A percentile compares a stretch with the other conserved stretches of the same genome.
These are phyloP conservation scores for Tinamus major DNA, from an alignment of 2,797 vertebrate genomes.

Conservation along the genomic window DNA sequence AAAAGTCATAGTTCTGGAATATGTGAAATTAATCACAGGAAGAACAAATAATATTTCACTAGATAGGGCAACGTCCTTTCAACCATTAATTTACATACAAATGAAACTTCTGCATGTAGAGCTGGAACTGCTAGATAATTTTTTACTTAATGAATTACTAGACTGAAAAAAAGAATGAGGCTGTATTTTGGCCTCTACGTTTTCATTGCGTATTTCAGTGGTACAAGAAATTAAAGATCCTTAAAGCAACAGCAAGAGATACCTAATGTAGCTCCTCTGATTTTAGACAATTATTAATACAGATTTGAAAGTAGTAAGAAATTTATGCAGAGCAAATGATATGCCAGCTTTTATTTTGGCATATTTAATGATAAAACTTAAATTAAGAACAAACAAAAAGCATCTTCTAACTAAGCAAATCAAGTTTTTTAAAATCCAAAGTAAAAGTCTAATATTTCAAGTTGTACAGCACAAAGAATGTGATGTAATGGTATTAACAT, in stretches of 20 bases:
- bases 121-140: background rate
- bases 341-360: background rate
- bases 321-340: background rate
- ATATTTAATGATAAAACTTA: background rate
- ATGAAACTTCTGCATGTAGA: background rate
- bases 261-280: background rate
- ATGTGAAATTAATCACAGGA: background rate
- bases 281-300: background rate
- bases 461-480: background rate
- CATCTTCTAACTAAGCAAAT: background rate
- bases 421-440: background rate
- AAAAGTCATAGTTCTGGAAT: constrained; percentile 12
- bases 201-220: background rate
- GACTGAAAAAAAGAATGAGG: background rate
- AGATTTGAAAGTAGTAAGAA: background rate
- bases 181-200: background rate
- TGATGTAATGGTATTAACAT: background rate
- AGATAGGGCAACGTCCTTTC: background rate
- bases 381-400: background rate
- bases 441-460: background rate
- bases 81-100: background rate
- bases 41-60: background rate
- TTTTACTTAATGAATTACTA: background rate
- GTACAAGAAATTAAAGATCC: background rate
- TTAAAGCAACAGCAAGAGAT: background rate